phyloP scores from a whole-genome alignment of 2,888 invertebrate genomes.

The Abrostola tripartita region DNA sequence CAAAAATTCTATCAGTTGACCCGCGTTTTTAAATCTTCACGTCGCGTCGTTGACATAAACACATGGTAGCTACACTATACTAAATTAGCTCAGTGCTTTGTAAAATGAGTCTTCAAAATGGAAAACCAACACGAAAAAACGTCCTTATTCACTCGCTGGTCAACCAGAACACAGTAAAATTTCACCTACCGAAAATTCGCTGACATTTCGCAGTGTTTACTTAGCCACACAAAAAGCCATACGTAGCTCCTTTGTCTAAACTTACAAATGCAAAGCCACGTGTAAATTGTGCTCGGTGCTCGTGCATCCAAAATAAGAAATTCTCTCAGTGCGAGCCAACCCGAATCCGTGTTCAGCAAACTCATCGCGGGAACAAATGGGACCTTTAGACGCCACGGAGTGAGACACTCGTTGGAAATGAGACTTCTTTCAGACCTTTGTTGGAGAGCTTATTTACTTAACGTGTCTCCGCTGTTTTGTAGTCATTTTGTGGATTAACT shows the following conservation, averaged over 20 bases:
- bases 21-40: no score
- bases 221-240: slow-evolving; percentile 14
- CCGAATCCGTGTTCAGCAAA: slow-evolving; percentile 63
- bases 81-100: no score
- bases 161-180: no score
- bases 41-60: no score
- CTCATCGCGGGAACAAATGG: slow-evolving; percentile 77
- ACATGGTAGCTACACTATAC: no score
- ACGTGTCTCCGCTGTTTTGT: slow-evolving; percentile 50
- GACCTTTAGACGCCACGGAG: slow-evolving; percentile 66
- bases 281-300: slow-evolving; percentile 32
- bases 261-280: slow-evolving; percentile 47
- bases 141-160: no score
- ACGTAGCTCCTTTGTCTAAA: slow-evolving; percentile 38
- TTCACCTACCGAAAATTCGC: no score
- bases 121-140: no score
- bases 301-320: slow-evolving; percentile 44
- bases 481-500: slow-evolving; percentile 56
- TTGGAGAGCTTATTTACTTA: slow-evolving; percentile 69
- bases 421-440: slow-evolving; percentile 75
- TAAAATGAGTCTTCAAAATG: no score
- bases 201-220: neutral
- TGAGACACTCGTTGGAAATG: slow-evolving; percentile 76
- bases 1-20: no score
- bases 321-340: slow-evolving; percentile 53